A percentile compares a stretch with the other conserved stretches of the same genome.
These are phyloP conservation scores for Montipora sp. DNA, from an alignment of 64 coral and sea anemone genomes.

Conservation along the genomic window DNA sequence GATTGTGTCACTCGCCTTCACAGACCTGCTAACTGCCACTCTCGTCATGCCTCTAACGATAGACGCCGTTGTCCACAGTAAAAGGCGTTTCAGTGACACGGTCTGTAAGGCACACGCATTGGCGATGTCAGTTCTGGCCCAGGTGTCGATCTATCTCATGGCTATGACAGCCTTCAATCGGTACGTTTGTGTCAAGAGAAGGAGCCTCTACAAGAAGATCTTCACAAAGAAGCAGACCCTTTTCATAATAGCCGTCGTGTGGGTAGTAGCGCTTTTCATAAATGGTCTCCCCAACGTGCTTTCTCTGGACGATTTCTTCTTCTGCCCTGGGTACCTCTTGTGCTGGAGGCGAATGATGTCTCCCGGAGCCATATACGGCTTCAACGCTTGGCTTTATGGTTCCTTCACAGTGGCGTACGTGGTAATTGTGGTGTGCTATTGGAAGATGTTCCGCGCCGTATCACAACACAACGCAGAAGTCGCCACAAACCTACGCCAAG, in stretches of 20 bases:
- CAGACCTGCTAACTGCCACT: slow-evolving; percentile 21
- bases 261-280: not conserved
- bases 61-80: slow-evolving; percentile 17
- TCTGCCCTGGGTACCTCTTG: slow-evolving; percentile 40
- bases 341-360: slow-evolving; percentile 43
- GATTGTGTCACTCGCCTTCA: slow-evolving; percentile 19
- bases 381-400: slow-evolving; percentile 48
- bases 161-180: slow-evolving; percentile 59
- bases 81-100: slow-evolving; percentile 3
- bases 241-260: not conserved
- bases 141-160: slow-evolving; percentile 44
- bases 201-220: slow-evolving; percentile 21
- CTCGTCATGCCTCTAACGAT: slow-evolving; percentile 28
- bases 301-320: slow-evolving; percentile 38
- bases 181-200: slow-evolving; percentile 34
- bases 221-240: slow-evolving; percentile 23
- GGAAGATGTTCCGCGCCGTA: slow-evolving; percentile 40
- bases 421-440: slow-evolving; percentile 28
- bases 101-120: slow-evolving; percentile 46
- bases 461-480: slow-evolving; percentile 8
- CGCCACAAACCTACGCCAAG: not conserved
- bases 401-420: slow-evolving; percentile 28
- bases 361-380: slow-evolving; percentile 14
- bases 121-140: not conserved
- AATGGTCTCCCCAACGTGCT: slow-evolving; percentile 21